Conservation (phyloP, 2,113 vertebrate species). For the Spea multiplicata region DNA sequence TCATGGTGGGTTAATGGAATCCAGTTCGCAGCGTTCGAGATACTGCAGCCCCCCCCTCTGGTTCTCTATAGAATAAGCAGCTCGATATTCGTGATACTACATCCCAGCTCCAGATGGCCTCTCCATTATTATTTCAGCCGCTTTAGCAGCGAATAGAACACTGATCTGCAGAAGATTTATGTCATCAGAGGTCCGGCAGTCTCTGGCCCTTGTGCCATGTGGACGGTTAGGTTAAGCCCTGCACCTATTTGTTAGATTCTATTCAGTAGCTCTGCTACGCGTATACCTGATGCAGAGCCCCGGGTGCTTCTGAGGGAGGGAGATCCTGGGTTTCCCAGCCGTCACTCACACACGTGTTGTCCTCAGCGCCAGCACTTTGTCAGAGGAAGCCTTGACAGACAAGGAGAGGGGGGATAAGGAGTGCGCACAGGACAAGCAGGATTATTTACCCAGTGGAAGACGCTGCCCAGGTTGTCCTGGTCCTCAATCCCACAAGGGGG, state of each 20-base stretch:
- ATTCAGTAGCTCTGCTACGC: background rate
- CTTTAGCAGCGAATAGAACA: conserved; percentile 3
- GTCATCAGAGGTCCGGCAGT: background rate
- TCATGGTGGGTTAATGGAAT: too few species aligned
- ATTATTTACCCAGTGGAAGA: background rate
- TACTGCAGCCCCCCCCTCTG: too few species aligned
- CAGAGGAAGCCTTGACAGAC: background rate
- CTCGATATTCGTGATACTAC: too few species aligned
- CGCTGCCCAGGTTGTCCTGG: background rate
- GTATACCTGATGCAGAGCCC: background rate
- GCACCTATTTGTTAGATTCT: too few species aligned
- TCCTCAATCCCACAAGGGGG: background rate
- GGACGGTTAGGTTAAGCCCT: background rate
- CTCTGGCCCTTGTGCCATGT: background rate
- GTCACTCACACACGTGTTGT: conserved; percentile 39
- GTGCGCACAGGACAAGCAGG: background rate
- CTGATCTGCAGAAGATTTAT: conserved; percentile 11
- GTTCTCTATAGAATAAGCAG: too few species aligned
- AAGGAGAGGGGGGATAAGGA: background rate
- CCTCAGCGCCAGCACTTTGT: conserved; percentile 13
- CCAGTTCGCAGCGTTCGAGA: too few species aligned
- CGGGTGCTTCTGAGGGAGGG: conserved; percentile 23
- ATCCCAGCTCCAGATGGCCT: conserved; percentile 13
- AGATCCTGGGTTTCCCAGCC: conserved; percentile 14
- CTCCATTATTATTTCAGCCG: background rate